phyloP scores from a whole-genome alignment of 64 coral and sea anemone genomes.

The Montipora efflorescens region DNA sequence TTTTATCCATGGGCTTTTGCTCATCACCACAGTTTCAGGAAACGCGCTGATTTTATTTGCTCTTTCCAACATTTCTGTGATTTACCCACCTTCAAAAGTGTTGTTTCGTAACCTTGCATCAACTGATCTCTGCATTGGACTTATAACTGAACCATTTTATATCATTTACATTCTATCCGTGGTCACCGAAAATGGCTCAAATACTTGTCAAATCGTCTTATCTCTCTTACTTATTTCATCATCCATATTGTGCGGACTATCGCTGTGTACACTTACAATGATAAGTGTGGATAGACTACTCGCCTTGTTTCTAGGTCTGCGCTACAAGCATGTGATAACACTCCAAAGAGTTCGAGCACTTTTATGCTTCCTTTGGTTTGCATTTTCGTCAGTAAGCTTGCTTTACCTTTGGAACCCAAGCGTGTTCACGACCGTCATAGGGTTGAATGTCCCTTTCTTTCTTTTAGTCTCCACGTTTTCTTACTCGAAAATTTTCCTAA shows the following conservation, averaged over 20 bases:
- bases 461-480: not conserved
- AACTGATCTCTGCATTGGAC: conserved; percentile 68
- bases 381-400: not conserved
- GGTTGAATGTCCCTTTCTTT: not conserved
- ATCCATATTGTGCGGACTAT: not conserved
- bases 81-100: conserved; percentile 55
- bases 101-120: conserved; percentile 55
- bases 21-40: conserved; percentile 3
- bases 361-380: not conserved
- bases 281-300: conserved; percentile 45
- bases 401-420: conserved; percentile 3
- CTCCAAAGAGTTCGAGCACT: not conserved
- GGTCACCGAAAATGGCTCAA: not conserved
- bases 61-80: conserved; percentile 6
- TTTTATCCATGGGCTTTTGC: conserved; percentile 12
- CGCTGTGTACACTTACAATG: conserved; percentile 11
- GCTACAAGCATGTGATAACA: conserved; percentile 25
- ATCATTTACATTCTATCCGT: not conserved
- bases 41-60: conserved; percentile 68
- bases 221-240: not conserved
- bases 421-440: not conserved
- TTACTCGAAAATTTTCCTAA: not conserved
- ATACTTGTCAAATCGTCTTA: not conserved
- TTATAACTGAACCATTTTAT: conserved; percentile 61
- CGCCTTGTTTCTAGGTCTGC: not conserved